phyloP scores from a whole-genome alignment of 2,888 invertebrate species.

The Neoascia interrupta region DNA sequence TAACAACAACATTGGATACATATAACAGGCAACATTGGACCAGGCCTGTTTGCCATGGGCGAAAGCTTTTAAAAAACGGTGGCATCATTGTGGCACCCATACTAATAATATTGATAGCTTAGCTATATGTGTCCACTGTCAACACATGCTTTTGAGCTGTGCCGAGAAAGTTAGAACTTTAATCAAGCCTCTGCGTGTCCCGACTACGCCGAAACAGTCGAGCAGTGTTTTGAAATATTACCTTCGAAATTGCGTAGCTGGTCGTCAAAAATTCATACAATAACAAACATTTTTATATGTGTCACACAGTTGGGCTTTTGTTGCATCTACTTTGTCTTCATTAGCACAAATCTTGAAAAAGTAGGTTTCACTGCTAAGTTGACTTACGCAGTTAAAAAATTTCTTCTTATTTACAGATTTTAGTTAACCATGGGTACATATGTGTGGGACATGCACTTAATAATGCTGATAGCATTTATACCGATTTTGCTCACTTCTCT shows the following conservation, averaged over 20 bases:
- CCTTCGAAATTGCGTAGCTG: too few relatives aligned
- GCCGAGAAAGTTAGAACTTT: too few relatives aligned
- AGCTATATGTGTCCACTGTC: constrained; percentile 94
- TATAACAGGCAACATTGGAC: constrained; percentile 91
- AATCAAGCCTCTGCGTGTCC: constrained; percentile 83
- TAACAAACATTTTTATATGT: too few relatives aligned
- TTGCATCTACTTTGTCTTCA: constrained; percentile 97
- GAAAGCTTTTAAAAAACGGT: constrained; percentile 95
- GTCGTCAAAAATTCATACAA: too few relatives aligned
- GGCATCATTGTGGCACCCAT: constrained; percentile 91
- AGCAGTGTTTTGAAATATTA: constrained; percentile 88
- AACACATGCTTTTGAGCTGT: constrained; percentile 86
- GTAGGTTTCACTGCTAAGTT: constrained; percentile 79
- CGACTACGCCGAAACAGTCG: constrained; percentile 91
- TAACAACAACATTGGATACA: constrained; percentile 13
- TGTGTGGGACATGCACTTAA: too few relatives aligned
- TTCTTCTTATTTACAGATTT: constrained; percentile 81
- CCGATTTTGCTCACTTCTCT: constrained; percentile 77
- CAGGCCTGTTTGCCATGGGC: constrained; percentile 97
- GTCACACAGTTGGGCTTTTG: constrained; percentile 98
- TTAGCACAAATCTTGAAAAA: constrained; percentile 91
- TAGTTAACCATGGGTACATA: too few relatives aligned
- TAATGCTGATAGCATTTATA: too few relatives aligned
- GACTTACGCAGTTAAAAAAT: too few relatives aligned
- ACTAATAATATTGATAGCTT: constrained; percentile 90